These are phyloP conservation scores for Drosophila pegasa DNA, from an alignment of 2,888 invertebrate genomes.

Conservation along the genomic window DNA sequence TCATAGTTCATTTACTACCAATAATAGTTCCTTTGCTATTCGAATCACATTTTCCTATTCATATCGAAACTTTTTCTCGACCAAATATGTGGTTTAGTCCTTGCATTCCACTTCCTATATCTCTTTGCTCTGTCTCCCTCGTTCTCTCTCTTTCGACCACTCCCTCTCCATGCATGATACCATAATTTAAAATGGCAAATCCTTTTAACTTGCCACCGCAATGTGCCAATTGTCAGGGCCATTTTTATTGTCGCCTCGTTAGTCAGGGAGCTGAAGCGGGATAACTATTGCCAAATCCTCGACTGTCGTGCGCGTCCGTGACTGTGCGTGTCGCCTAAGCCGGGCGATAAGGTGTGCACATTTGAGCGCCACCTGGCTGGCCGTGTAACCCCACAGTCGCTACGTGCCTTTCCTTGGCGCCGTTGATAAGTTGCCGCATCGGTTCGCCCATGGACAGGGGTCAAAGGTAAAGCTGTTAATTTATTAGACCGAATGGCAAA, in stretches of 20 bases:
- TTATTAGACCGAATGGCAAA: conserved; percentile 74
- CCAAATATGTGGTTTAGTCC: background rate
- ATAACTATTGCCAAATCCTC: conserved; percentile 69
- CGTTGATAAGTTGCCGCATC: conserved; percentile 76
- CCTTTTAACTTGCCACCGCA: conserved; percentile 73
- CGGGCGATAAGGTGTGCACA: conserved; percentile 77
- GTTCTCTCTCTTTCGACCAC: background rate
- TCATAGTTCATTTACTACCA: no score
- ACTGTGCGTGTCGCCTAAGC: conserved; percentile 74
- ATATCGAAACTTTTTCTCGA: background rate
- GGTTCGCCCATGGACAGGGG: conserved; percentile 55
- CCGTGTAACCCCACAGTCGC: conserved; percentile 8
- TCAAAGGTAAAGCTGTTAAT: conserved; percentile 81
- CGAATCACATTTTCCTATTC: background rate
- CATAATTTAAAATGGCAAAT: conserved; percentile 69
- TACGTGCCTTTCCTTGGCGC: conserved; percentile 73
- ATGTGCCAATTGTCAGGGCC: conserved; percentile 74
- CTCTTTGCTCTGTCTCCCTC: background rate
- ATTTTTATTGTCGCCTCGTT: conserved; percentile 78
- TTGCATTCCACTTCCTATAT: background rate
- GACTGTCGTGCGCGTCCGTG: conserved; percentile 25
- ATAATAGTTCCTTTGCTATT: background rate
- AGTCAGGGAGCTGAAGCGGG: conserved; percentile 52
- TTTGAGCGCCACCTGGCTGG: conserved; percentile 33
- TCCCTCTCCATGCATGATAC: conserved; percentile 9